A percentile compares a stretch with the other conserved stretches of the same genome.
phyloP scores from a whole-genome alignment of 2,888 invertebrate genomes.

The Neoascia interrupta region DNA sequence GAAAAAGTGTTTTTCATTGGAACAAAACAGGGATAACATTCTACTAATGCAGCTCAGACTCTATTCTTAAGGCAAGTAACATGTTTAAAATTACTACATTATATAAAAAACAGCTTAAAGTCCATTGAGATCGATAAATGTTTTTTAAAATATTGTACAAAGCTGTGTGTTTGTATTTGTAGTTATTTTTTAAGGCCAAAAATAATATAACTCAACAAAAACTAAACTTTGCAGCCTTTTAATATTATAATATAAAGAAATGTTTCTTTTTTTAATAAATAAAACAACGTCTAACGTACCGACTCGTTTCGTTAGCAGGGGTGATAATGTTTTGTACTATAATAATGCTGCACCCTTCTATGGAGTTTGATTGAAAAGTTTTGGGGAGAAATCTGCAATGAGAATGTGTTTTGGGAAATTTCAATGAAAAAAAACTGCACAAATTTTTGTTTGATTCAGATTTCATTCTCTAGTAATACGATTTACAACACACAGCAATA shows the following conservation, averaged over 20 bases:
- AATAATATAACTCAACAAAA: no score
- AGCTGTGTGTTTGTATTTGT: no score
- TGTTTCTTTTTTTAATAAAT: slow-evolving; percentile 27
- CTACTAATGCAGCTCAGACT: no score
- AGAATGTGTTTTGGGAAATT: slow-evolving; percentile 62
- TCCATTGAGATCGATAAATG: no score
- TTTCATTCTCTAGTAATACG: slow-evolving; percentile 47
- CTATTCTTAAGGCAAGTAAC: no score
- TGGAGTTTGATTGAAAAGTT: slow-evolving; percentile 69
- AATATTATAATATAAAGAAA: no score
- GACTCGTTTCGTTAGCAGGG: slow-evolving; percentile 72
- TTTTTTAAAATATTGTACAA: no score
- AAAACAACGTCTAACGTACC: slow-evolving; percentile 71
- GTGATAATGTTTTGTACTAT: slow-evolving; percentile 71
- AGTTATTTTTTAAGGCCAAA: not conserved
- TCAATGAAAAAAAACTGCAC: slow-evolving; percentile 45
- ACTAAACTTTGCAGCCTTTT: no score
- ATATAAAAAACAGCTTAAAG: no score
- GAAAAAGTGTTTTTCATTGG: no score
- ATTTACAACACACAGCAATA: slow-evolving; percentile 61
- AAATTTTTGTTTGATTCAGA: slow-evolving; percentile 27
- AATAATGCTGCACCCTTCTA: slow-evolving; percentile 68
- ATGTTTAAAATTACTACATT: no score
- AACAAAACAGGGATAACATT: no score
- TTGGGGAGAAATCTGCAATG: slow-evolving; percentile 71